Percentiles rank a stretch among this genome's conserved stretches.
Conservation (phyloP, 2,797 vertebrate species). For the Oreonectes daqikongensis region DNA sequence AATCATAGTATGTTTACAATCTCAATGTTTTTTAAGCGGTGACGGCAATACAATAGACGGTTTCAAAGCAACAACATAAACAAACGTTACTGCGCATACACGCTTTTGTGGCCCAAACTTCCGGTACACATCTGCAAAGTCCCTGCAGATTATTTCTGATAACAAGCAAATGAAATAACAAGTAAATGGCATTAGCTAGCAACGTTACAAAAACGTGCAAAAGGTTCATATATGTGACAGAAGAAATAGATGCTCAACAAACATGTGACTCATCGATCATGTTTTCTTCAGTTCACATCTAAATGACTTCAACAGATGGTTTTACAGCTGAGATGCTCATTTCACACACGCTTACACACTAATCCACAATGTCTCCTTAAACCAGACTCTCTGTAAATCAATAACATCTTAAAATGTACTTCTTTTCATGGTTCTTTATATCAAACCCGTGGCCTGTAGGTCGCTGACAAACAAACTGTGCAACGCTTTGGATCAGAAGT, state of each 20-base stretch:
- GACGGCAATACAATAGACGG: background rate
- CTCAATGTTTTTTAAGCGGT: too few species aligned
- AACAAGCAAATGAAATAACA: too few species aligned
- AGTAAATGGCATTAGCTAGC: too few species aligned
- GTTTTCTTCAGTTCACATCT: background rate
- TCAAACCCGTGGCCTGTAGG: background rate
- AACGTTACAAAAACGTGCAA: too few species aligned
- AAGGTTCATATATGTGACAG: background rate
- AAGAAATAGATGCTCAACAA: background rate
- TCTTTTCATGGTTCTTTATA: background rate
- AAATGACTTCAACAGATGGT: conserved; percentile 33
- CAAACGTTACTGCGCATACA: too few species aligned
- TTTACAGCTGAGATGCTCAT: background rate
- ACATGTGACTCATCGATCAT: background rate
- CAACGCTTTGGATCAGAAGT: background rate
- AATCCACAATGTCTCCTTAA: background rate
- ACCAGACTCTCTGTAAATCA: background rate
- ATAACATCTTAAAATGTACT: background rate
- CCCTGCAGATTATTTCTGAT: too few species aligned
- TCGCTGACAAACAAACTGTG: background rate
- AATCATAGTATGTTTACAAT: too few species aligned
- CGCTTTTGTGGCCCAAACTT: too few species aligned
- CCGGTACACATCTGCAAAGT: too few species aligned
- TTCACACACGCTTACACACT: conserved; percentile 10
- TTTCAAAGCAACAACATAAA: too few species aligned